These are phyloP conservation scores for Ellobius talpinus DNA, from an alignment of 2,113 vertebrate species.

Conservation along the genomic window DNA sequence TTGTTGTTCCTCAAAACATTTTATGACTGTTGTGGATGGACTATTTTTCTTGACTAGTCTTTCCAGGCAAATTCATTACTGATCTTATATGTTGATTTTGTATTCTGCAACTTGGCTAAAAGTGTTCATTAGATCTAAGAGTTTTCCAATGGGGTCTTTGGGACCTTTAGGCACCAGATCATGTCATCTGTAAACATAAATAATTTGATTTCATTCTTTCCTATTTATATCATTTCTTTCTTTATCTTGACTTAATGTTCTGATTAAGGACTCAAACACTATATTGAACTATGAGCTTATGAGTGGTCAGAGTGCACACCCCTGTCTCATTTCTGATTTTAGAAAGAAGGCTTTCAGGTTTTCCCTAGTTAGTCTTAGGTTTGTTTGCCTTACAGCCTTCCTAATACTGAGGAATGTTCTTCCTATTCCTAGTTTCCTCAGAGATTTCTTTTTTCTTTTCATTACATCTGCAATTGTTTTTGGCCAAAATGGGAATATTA, in stretches of 20 bases:
- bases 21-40: neutral
- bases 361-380: neutral
- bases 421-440: neutral
- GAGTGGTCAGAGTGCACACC: neutral
- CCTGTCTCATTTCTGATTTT: neutral
- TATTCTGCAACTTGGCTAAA: neutral
- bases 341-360: neutral
- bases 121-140: neutral
- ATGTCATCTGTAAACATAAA: neutral
- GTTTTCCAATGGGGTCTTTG: neutral
- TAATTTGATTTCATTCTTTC: neutral
- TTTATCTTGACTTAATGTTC: neutral
- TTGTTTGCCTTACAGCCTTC: neutral
- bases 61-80: neutral
- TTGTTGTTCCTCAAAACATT: neutral
- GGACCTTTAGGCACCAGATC: neutral
- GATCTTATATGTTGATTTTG: neutral
- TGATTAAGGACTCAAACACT: neutral
- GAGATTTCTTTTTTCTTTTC: neutral
- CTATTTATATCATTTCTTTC: neutral
- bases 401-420: neutral
- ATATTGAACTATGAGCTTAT: neutral
- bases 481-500: neutral
- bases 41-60: neutral
- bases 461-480: neutral